Base-by-base conservation (phyloP, 2,797 vertebrate species). In the Malacoctenus gilli region DNA sequence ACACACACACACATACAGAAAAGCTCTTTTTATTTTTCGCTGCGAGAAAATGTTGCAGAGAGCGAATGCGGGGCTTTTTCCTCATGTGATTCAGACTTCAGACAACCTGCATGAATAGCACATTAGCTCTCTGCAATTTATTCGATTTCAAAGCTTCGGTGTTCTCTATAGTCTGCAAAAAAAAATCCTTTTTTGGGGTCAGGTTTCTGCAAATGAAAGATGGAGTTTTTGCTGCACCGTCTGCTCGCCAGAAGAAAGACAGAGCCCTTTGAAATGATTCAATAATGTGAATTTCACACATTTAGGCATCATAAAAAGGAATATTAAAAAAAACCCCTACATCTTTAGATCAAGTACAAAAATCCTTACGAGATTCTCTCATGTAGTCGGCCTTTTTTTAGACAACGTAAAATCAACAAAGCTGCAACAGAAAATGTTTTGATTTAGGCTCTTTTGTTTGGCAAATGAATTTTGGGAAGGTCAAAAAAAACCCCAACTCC, bases 151-250 rank as follows among this genome's bases (percentile, higher is more conserved):
- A 73, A 74, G 62, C 51, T 67, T 72, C 57, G 14, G 14, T 35
- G 9, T 68, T 70, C 37, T 54, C 46, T 68, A 72, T 68, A n/a
- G n/a, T n/a, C n/a, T n/a, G n/a, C n/a, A n/a, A n/a, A n/a, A n/a
- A 76, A 57, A 75, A 75, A 47, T 22, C 21, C 18, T 75, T 77
- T 78, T 44, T 60, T 32, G 4, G 5, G 2, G 9, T 28, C 32
- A 46, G 23, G 77, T 76, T 82, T 77, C 55, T 79, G 69, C 70
- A 70, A 76, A 75, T 82, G 65, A 72, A 77, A 72, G 75, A 50
- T 41, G 70, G 18, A 11, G 15, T 50, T 68, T n/a, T 57, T 37
- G 48, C 55, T 61, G 59, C 15, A 56, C 10, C 41, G 25, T 37
- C 20, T 40, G 32, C 23, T n/a, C n/a, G n/a, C 23, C 14, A 30